Percentiles rank a stretch among this genome's conserved stretches.
phyloP scores from a whole-genome alignment of 2,797 vertebrate genomes.

The Pantherophis alleghaniensis region DNA sequence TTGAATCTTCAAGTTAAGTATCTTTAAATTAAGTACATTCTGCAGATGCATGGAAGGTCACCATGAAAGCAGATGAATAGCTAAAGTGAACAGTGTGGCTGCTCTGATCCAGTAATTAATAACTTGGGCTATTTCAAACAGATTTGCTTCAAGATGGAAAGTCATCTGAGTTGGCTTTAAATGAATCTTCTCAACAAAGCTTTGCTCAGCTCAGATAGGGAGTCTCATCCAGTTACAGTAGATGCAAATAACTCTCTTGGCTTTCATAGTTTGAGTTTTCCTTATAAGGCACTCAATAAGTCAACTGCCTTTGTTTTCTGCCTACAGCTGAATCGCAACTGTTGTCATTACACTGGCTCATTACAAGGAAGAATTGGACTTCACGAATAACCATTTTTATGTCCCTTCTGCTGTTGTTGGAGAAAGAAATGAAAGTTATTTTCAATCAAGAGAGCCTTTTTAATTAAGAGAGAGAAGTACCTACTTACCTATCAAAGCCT shows the following conservation, averaged over 20 bases:
- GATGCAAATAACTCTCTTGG: not conserved
- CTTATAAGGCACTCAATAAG: not conserved
- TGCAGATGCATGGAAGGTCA: not conserved
- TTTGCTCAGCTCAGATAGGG: not conserved
- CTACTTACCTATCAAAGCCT: not conserved
- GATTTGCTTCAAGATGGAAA: not conserved
- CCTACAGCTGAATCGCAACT: not conserved
- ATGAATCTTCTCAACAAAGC: not conserved
- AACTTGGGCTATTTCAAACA: not conserved
- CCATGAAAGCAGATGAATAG: not conserved
- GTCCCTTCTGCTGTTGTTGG: not conserved
- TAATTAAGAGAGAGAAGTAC: not conserved
- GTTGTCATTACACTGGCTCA: not conserved
- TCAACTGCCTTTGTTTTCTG: not conserved
- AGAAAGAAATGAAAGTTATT: not conserved
- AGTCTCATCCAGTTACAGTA: not conserved
- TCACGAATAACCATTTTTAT: not conserved
- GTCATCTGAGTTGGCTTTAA: not conserved
- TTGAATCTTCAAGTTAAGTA: not conserved
- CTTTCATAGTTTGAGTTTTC: not conserved
- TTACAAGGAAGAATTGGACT: not conserved
- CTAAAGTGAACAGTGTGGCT: not conserved
- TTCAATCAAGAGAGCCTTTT: not conserved
- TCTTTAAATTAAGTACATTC: not conserved
- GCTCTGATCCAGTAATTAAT: not conserved